phyloP scores from a whole-genome alignment of 2,113 vertebrate species.

The Ochotona curzoniae region DNA sequence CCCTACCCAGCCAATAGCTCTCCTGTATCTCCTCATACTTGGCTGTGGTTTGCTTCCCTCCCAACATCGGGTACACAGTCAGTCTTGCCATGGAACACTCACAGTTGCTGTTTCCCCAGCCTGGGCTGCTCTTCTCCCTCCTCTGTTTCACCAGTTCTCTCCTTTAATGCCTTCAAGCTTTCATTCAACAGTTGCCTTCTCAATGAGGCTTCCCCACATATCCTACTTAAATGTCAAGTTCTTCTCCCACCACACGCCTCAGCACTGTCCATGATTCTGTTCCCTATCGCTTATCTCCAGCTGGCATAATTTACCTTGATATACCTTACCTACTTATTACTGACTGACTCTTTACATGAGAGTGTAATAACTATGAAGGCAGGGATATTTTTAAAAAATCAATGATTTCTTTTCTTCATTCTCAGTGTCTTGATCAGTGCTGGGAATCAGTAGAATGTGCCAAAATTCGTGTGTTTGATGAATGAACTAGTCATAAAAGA shows the following conservation, averaged over 20 bases:
- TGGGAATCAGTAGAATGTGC: not conserved
- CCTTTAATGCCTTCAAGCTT: not conserved
- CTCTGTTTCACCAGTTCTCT: not conserved
- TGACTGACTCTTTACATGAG: not conserved
- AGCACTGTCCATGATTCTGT: not conserved
- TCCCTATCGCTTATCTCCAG: not conserved
- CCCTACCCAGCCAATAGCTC: not conserved
- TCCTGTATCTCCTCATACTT: not conserved
- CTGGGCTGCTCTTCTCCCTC: not conserved
- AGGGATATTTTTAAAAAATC: not conserved
- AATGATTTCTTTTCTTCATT: conserved; percentile 10
- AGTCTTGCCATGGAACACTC: not conserved
- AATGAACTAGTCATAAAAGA: too few species aligned
- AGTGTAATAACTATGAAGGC: not conserved
- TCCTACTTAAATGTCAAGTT: not conserved
- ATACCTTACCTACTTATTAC: not conserved
- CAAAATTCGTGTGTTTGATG: not conserved
- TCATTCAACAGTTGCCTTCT: not conserved
- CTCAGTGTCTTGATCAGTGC: not conserved
- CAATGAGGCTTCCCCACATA: not conserved
- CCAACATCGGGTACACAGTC: too few species aligned
- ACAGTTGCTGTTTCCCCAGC: not conserved
- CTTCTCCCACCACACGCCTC: not conserved
- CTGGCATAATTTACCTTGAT: not conserved
- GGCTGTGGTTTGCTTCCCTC: not conserved